Evolutionary conservation across 2,888 invertebrate genomes (phyloP).

Genomic region (Pediacus dermestoides): DNA sequence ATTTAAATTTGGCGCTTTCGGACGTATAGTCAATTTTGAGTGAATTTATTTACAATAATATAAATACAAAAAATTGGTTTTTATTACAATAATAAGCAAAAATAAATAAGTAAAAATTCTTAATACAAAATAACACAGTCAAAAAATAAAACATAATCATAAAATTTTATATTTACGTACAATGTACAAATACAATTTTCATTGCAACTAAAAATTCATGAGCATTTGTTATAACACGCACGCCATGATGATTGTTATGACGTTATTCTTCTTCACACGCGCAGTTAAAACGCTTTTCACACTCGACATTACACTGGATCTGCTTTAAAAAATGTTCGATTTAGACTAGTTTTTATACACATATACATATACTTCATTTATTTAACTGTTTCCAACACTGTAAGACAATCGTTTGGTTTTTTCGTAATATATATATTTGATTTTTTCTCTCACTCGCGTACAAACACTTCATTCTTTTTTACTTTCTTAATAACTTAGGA

Average conservation of each 20-base stretch:
- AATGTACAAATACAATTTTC: constrained; percentile 13
- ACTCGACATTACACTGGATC: constrained; percentile 15
- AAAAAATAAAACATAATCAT: constrained; percentile 25
- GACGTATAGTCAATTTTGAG: no score
- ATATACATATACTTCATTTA: constrained; percentile 30
- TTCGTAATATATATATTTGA: no score
- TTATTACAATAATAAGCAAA: no score
- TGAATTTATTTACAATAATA: no score
- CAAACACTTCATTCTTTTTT: constrained; percentile 11
- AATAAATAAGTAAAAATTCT: constrained; percentile 32
- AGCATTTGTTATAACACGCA: constrained; percentile 15
- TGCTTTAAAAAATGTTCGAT: constrained; percentile 21
- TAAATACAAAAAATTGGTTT: no score
- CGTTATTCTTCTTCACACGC: constrained; percentile 10
- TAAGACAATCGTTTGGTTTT: constrained; percentile 11
- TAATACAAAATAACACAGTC: constrained; percentile 40
- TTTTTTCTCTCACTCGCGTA: no score
- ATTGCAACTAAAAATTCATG: constrained; percentile 12
- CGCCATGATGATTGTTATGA: constrained; percentile 11
- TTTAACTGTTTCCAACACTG: constrained; percentile 20
- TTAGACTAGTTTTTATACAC: constrained; percentile 43
- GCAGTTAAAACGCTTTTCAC: constrained; percentile 11
- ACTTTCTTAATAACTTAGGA: constrained; percentile 44
- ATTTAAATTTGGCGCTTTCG: no score
- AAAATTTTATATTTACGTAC: constrained; percentile 5